Evolutionary conservation across 1,140 invertebrate genomes (phyloP).

Genomic region (Zaprionus capensis): DNA sequence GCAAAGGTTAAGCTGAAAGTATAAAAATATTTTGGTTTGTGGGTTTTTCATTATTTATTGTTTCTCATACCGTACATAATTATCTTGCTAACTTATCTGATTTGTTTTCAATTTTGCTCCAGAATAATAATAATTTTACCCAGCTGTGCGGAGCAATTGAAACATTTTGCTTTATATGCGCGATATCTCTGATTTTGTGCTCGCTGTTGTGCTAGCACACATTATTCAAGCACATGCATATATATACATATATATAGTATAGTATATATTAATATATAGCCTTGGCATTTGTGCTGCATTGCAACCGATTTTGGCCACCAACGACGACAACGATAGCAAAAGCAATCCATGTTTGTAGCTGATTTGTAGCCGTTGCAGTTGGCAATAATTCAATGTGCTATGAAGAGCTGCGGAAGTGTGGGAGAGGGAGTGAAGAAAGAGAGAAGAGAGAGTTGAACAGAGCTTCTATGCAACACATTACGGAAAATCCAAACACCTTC

Average conservation of each 20-base stretch:
- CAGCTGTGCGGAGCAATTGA: neutral
- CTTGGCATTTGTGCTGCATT: conserved; percentile 35
- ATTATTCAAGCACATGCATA: conserved; percentile 19
- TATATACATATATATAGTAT: conserved; percentile 38
- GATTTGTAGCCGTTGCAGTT: conserved; percentile 77
- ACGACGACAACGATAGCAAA: conserved; percentile 18
- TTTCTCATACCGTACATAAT: neutral
- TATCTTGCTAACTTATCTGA: neutral
- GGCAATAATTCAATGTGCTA: conserved; percentile 76
- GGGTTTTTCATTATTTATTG: neutral
- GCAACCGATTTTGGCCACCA: conserved; percentile 38
- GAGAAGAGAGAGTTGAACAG: conserved; percentile 19
- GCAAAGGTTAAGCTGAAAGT: neutral
- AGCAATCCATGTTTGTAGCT: conserved; percentile 56
- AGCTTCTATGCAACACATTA: conserved; percentile 50
- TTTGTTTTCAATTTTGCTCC: neutral
- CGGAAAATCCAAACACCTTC: conserved; percentile 67
- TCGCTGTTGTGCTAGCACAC: conserved; percentile 28
- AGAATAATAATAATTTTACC: neutral
- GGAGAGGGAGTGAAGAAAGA: neutral
- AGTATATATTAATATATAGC: conserved; percentile 11
- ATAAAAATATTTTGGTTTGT: neutral
- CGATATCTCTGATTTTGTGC: conserved; percentile 24
- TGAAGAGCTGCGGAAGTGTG: conserved; percentile 28
- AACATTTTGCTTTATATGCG: neutral